These are phyloP conservation scores for Bruchidius siliquastri DNA, from an alignment of 2,888 invertebrate genomes.

Conservation along the genomic window DNA sequence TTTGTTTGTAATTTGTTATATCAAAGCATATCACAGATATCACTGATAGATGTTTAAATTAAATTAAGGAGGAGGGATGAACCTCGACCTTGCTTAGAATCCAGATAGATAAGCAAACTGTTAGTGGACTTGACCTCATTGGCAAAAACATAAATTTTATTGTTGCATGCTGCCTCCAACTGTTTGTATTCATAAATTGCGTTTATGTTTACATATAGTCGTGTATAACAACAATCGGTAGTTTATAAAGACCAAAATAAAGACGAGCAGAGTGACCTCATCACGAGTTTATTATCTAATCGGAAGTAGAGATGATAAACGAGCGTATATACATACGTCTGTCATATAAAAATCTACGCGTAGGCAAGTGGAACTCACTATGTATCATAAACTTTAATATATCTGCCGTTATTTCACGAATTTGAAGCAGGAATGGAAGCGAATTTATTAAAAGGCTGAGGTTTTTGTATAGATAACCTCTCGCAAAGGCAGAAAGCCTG, in stretches of 20 bases:
- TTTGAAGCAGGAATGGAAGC: too few species aligned
- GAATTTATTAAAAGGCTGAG: too few species aligned
- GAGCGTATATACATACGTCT: not conserved
- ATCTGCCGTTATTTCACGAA: not conserved
- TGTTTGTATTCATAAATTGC: not conserved
- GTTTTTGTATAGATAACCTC: too few species aligned
- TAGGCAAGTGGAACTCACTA: not conserved
- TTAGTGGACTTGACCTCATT: not conserved
- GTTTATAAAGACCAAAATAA: not conserved
- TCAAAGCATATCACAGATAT: too few species aligned
- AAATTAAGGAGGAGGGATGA: not conserved
- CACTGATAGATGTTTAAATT: not conserved
- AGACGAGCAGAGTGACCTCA: not conserved
- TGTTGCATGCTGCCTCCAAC: not conserved
- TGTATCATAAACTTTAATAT: not conserved
- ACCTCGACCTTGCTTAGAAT: not conserved
- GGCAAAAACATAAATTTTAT: not conserved
- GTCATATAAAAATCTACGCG: not conserved
- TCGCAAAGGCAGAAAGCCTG: too few species aligned
- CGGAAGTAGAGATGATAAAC: not conserved
- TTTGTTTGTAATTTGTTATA: too few species aligned
- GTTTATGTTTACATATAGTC: not conserved
- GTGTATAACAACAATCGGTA: not conserved
- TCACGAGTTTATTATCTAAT: not conserved
- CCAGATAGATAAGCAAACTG: not conserved